Base-by-base conservation (phyloP, 2,113 vertebrate species). In the Silurus glanis region DNA sequence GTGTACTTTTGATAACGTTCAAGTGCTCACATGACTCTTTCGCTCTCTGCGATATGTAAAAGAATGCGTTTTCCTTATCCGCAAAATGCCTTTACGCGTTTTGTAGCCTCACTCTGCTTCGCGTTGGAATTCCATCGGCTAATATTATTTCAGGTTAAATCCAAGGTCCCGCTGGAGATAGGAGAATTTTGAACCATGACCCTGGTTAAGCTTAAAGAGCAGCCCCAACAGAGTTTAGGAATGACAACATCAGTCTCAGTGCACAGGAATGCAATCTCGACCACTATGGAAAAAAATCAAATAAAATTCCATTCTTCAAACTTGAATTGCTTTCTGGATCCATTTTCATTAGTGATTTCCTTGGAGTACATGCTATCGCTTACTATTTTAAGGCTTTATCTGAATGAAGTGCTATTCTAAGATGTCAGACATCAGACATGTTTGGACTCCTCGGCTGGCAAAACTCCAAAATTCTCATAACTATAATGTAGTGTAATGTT, bases 181-280 rank as follows among this genome's bases (percentile, higher is more conserved):
- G 25, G n/a, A 83, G 64, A 53, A 83, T 53, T 83, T 83, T 67
- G 49, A 69, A 55, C 66, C 23, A 21, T 72, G 82, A 72, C 51
- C 17, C 62, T 9, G 1, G 9, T 67, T 82, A 28, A 83, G 64
- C 25, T 69, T 56, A 19, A 72, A 83, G 64, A 55, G n/a, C 23
- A 21, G 64, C 66, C 58, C 66, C 82, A 45, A 56, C 66, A 56
- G 64, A 71, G 51, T 71, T 56, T 19, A 72, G 66, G 53, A 83
- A 72, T 83, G 82, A 83, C 82, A 83, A 83, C 82, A 83, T 45
- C 82, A 37, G 47, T 13, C 51, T 55, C 64, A 69, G n/a, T 72
- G 66, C 82, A 83, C 10, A 72, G 66, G 66, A 83, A 71, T 51
- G 66, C 66, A 7, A 56, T 83, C 49, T 83, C 56, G 25, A n/a